A percentile compares a stretch with the other conserved stretches of the same genome.
phyloP scores from a whole-genome alignment of 2,888 invertebrate species.

The Alentia gelatinosa region DNA sequence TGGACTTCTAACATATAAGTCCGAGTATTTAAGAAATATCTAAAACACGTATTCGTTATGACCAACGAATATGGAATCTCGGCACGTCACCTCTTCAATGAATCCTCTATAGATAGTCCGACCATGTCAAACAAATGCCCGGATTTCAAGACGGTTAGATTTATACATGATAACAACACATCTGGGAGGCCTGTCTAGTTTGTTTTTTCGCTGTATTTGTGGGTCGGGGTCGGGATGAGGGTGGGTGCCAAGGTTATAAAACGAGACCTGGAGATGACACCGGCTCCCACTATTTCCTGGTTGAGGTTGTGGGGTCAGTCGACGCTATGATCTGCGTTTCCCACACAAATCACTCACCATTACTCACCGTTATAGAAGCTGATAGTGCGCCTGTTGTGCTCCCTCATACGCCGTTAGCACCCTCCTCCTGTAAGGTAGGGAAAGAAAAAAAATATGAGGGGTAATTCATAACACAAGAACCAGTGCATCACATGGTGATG shows the following conservation, averaged over 20 bases:
- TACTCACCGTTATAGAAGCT: slow-evolving; percentile 3
- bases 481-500: neutral
- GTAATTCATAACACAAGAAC: slow-evolving; percentile 32
- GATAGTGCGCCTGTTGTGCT: neutral
- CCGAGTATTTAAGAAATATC: no score
- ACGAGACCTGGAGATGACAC: slow-evolving; percentile 20
- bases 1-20: no score
- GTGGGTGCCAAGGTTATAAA: neutral
- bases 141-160: neutral
- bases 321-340: slow-evolving; percentile 24
- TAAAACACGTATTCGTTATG: no score
- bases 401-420: neutral
- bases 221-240: neutral
- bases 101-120: no score
- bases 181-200: neutral
- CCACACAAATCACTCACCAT: slow-evolving; percentile 45
- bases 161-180: neutral
- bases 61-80: no score
- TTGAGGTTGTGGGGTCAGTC: slow-evolving; percentile 8
- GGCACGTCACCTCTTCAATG: no score
- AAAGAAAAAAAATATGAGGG: neutral
- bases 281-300: slow-evolving; percentile 16
- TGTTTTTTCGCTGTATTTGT: neutral
- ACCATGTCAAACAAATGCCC: no score
- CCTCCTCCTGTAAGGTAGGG: neutral